Conservation (phyloP, 1,140 invertebrate species). For the Magallana gigas region DNA sequence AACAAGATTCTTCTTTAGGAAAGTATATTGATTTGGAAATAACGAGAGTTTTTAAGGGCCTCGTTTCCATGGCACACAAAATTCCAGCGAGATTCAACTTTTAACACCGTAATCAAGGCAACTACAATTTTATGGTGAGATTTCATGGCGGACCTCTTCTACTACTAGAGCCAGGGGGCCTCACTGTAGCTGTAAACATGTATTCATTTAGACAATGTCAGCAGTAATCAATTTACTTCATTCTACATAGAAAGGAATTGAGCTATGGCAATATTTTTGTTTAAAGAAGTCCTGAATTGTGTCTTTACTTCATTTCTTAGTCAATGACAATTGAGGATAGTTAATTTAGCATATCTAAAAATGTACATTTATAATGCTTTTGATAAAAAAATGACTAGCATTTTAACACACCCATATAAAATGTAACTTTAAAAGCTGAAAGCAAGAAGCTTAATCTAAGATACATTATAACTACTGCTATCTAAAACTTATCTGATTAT, state of each 20-base stretch:
- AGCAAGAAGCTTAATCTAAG: slow-evolving; percentile 3
- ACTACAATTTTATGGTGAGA: slow-evolving; percentile 28
- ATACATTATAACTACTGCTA: not conserved
- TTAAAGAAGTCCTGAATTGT: too few relatives aligned
- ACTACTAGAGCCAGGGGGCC: not conserved
- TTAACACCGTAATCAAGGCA: slow-evolving; percentile 30
- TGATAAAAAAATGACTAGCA: not conserved
- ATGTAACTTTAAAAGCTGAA: not conserved
- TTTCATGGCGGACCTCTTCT: slow-evolving; percentile 4
- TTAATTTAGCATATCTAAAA: too few relatives aligned
- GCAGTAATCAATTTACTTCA: not conserved
- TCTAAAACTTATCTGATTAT: slow-evolving; percentile 30
- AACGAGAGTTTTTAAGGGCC: slow-evolving; percentile 12
- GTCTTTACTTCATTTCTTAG: too few relatives aligned
- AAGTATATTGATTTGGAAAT: slow-evolving; percentile 31
- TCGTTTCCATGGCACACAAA: slow-evolving; percentile 29
- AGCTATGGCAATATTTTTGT: too few relatives aligned
- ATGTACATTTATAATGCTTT: not conserved
- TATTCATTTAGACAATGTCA: slow-evolving; percentile 4
- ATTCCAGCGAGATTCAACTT: slow-evolving; percentile 30
- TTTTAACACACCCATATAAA: slow-evolving; percentile 3
- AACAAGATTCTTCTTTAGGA: slow-evolving; percentile 14
- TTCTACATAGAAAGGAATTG: too few relatives aligned
- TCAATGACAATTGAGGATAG: too few relatives aligned
- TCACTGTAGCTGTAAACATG: slow-evolving; percentile 33